phyloP scores from a whole-genome alignment of 1,140 invertebrate species.

The Drosophila lowei region DNA sequence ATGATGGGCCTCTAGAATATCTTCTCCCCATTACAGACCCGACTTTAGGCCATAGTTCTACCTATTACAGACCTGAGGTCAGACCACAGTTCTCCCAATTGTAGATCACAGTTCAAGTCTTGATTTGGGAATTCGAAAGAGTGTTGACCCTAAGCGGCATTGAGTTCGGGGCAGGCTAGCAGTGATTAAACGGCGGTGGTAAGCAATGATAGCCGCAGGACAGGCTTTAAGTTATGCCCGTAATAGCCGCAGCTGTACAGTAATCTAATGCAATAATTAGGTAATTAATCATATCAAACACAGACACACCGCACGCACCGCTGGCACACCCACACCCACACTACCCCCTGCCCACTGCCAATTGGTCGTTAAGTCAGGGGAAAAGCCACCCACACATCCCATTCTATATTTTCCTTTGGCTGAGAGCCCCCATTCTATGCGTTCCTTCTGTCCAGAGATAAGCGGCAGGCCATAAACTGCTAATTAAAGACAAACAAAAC shows the following conservation, averaged over 20 bases:
- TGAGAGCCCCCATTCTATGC: too few relatives aligned
- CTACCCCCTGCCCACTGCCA: slow-evolving; percentile 3
- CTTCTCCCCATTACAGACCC: too few relatives aligned
- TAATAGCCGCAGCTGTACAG: slow-evolving; percentile 48
- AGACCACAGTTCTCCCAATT: slow-evolving; percentile 34
- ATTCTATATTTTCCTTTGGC: too few relatives aligned
- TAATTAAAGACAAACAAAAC: slow-evolving; percentile 78
- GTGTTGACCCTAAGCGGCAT: slow-evolving; percentile 22
- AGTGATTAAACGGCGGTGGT: slow-evolving; percentile 51
- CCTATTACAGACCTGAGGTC: slow-evolving; percentile 26
- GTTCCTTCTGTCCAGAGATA: background rate
- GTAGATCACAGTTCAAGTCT: slow-evolving; percentile 21
- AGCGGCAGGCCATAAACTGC: slow-evolving; percentile 40
- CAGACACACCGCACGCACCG: slow-evolving; percentile 25
- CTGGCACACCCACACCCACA: slow-evolving; percentile 3
- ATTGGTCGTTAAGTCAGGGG: slow-evolving; percentile 56
- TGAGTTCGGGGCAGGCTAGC: slow-evolving; percentile 17
- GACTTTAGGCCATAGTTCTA: slow-evolving; percentile 27
- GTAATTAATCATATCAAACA: slow-evolving; percentile 69
- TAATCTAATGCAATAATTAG: slow-evolving; percentile 74
- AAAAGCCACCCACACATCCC: slow-evolving; percentile 1
- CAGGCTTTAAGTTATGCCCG: slow-evolving; percentile 31
- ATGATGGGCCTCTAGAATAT: too few relatives aligned
- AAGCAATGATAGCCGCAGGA: slow-evolving; percentile 38
- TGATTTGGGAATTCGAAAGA: background rate